phyloP scores from a whole-genome alignment of 2,888 invertebrate genomes.

The Pimpla rufipes region DNA sequence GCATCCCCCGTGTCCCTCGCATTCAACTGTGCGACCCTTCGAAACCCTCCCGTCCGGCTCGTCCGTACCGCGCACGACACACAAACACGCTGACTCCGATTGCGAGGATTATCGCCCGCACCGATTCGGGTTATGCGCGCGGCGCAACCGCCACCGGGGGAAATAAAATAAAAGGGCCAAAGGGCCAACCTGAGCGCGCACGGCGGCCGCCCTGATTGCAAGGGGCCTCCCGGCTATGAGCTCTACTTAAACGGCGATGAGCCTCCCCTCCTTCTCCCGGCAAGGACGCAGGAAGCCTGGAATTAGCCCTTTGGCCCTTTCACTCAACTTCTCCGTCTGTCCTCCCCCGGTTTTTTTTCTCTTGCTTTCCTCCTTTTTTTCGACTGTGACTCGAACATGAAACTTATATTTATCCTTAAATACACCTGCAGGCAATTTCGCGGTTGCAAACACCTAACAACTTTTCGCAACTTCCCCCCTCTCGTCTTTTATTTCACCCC shows the following conservation, averaged over 20 bases:
- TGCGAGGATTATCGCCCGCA: slow-evolving; percentile 4
- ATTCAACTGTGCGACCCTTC: not conserved
- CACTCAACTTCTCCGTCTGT: not conserved
- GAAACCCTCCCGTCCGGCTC: too few species aligned
- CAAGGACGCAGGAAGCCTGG: not conserved
- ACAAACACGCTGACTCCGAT: not conserved
- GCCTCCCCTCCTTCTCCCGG: slow-evolving; percentile 1
- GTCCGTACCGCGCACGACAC: not conserved
- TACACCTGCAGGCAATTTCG: not conserved
- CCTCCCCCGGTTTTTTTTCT: slow-evolving; percentile 10
- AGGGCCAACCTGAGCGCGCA: too few species aligned
- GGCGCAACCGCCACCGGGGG: not conserved
- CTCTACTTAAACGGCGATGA: slow-evolving; percentile 26
- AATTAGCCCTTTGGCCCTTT: slow-evolving; percentile 17
- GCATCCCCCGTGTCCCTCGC: not conserved
- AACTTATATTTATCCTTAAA: slow-evolving; percentile 33
- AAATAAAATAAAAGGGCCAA: slow-evolving; percentile 8
- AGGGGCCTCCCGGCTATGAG: slow-evolving; percentile 24
- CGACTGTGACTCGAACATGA: not conserved
- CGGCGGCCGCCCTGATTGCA: slow-evolving; percentile 3
- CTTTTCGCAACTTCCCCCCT: not conserved
- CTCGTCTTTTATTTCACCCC: not conserved
- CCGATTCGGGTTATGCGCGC: not conserved
- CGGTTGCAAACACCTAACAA: not conserved
- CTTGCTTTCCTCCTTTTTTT: not conserved